These are phyloP conservation scores for Pantherophis alleghaniensis DNA, from an alignment of 2,797 vertebrate genomes.

Conservation along the genomic window DNA sequence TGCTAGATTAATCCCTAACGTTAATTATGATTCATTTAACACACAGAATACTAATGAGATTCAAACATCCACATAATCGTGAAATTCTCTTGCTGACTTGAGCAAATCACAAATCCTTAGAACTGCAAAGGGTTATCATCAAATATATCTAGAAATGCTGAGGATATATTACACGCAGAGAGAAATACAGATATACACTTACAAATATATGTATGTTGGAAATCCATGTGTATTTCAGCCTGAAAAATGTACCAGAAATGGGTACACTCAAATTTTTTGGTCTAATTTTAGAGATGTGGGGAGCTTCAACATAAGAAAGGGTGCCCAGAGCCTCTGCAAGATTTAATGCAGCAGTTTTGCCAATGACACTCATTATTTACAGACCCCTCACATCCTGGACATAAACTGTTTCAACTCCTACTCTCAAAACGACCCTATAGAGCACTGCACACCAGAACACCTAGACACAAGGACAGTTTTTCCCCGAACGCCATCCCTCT, in stretches of 20 bases:
- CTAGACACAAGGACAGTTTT: no score
- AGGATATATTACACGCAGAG: not conserved
- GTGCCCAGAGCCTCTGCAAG: not conserved
- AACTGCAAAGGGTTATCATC: not conserved
- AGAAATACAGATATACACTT: not conserved
- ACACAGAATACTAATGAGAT: not conserved
- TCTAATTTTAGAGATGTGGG: not conserved
- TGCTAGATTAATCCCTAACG: not conserved
- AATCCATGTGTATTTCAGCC: not conserved
- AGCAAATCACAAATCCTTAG: not conserved
- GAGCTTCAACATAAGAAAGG: not conserved
- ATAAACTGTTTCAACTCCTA: no score
- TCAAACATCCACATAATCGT: not conserved
- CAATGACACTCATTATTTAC: not conserved
- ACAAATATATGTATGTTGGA: not conserved
- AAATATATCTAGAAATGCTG: not conserved
- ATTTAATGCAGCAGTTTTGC: not conserved
- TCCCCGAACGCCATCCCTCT: no score
- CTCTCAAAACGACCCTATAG: no score
- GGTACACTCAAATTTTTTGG: not conserved
- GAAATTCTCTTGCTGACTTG: not conserved
- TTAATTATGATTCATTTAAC: not conserved
- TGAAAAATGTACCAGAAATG: not conserved
- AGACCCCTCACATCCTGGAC: no score
- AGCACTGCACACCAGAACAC: no score